Percentiles rank a stretch among this genome's conserved stretches.
Conservation (phyloP, 1,140 invertebrate species). For the Metaphire vulgaris region DNA sequence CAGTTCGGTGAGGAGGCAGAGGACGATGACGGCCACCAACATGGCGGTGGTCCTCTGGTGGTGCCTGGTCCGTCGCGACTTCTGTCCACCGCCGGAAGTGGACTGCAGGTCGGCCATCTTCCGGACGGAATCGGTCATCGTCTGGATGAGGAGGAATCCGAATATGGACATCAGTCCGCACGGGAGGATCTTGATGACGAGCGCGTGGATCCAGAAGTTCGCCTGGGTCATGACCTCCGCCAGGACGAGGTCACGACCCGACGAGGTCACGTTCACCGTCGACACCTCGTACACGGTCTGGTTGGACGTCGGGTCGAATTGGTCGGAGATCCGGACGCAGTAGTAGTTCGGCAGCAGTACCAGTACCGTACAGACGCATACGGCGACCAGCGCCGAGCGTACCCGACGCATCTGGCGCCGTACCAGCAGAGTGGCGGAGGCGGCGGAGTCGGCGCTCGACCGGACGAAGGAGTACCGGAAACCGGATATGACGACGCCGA, state of each 20-base stretch:
- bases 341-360: not conserved
- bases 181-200: constrained; percentile 49
- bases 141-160: constrained; percentile 49
- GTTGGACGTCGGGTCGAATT: not conserved
- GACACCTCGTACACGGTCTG: not conserved
- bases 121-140: constrained; percentile 32
- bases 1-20: constrained; percentile 79
- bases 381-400: not conserved
- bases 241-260: not conserved
- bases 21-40: constrained; percentile 73
- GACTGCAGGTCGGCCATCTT: constrained; percentile 1
- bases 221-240: constrained; percentile 22
- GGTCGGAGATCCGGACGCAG: not conserved
- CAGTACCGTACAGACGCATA: not conserved
- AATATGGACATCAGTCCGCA: constrained; percentile 52
- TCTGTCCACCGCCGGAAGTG: constrained; percentile 39
- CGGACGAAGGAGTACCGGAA: constrained; percentile 81
- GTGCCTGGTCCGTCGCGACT: constrained; percentile 47
- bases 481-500: constrained; percentile 81
- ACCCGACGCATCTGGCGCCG: constrained; percentile 38
- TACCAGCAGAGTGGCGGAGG: constrained; percentile 64
- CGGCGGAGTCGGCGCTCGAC: constrained; percentile 61
- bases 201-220: constrained; percentile 42
- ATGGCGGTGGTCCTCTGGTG: constrained; percentile 84
- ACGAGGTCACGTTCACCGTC: not conserved